These are phyloP conservation scores for Tricholauxania praeusta DNA, from an alignment of 2,888 invertebrate genomes.

Conservation along the genomic window DNA sequence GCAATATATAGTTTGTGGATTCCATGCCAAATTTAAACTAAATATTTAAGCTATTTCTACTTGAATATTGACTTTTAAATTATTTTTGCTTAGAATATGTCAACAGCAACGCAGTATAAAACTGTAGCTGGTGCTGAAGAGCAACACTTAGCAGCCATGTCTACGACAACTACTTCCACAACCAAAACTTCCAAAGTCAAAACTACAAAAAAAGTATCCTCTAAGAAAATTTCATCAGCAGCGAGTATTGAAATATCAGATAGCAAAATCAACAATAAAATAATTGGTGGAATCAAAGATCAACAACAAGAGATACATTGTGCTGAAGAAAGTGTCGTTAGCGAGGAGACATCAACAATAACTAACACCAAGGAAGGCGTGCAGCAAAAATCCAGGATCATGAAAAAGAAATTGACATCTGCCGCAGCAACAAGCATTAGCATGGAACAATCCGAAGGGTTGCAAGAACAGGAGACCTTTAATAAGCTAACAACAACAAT, in stretches of 20 bases:
- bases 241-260: constrained; percentile 24
- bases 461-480: not conserved
- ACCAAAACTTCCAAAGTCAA: constrained; percentile 30
- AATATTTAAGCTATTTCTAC: no score
- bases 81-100: constrained; percentile 7
- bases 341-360: constrained; percentile 11
- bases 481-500: not conserved
- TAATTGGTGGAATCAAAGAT: constrained; percentile 14
- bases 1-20: no score
- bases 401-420: constrained; percentile 19
- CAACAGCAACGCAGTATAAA: constrained; percentile 23
- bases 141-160: constrained; percentile 47
- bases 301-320: constrained; percentile 22
- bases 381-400: constrained; percentile 27
- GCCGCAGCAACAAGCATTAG: constrained; percentile 6
- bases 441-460: constrained; percentile 15
- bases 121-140: constrained; percentile 48
- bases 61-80: no score
- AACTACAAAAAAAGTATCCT: constrained; percentile 35
- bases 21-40: no score
- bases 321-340: constrained; percentile 23
- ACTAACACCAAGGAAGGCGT: constrained; percentile 6
- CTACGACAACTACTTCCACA: constrained; percentile 24
- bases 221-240: constrained; percentile 26
- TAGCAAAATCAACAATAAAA: constrained; percentile 36